These are phyloP conservation scores for Rhinogobio ventralis DNA, from an alignment of 2,797 vertebrate species.

Conservation along the genomic window DNA sequence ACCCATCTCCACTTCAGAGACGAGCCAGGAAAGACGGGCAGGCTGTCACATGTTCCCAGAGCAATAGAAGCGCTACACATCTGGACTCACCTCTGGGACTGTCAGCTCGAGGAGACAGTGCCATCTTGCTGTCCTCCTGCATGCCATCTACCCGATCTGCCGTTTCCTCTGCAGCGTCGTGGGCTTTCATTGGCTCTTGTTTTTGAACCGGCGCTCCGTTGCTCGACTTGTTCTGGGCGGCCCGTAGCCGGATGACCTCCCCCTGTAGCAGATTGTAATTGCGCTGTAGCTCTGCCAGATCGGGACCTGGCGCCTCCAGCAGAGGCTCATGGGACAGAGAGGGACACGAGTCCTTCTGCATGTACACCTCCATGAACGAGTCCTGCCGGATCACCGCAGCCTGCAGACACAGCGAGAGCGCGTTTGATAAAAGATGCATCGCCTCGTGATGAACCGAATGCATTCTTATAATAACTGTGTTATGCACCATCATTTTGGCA, in stretches of 20 bases:
- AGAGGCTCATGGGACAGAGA: constrained; percentile 77
- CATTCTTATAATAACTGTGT: too few species aligned
- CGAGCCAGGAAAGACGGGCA: too few species aligned
- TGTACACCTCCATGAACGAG: constrained; percentile 78
- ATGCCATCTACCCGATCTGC: constrained; percentile 73
- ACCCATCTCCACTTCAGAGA: background rate
- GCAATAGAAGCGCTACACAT: background rate
- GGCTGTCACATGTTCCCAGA: constrained; percentile 18
- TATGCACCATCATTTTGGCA: too few species aligned
- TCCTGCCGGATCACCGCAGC: constrained; percentile 87
- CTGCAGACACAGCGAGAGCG: constrained; percentile 64
- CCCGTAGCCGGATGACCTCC: constrained; percentile 78
- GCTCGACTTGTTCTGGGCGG: constrained; percentile 72
- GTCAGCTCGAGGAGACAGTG: constrained; percentile 77
- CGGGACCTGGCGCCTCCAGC: constrained; percentile 59
- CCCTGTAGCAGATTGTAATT: constrained; percentile 82
- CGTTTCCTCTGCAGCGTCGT: constrained; percentile 66
- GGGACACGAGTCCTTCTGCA: constrained; percentile 59
- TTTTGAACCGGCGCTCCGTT: constrained; percentile 72
- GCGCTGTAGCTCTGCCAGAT: constrained; percentile 75
- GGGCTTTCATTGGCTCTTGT: constrained; percentile 69
- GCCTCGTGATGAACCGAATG: background rate
- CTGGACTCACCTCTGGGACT: constrained; percentile 72
- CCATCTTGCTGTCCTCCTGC: constrained; percentile 69
- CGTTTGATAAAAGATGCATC: background rate